Percentiles rank a stretch among this genome's conserved stretches.
Conservation (phyloP, 2,113 vertebrate genomes). For the Dipodomys stephensi region DNA sequence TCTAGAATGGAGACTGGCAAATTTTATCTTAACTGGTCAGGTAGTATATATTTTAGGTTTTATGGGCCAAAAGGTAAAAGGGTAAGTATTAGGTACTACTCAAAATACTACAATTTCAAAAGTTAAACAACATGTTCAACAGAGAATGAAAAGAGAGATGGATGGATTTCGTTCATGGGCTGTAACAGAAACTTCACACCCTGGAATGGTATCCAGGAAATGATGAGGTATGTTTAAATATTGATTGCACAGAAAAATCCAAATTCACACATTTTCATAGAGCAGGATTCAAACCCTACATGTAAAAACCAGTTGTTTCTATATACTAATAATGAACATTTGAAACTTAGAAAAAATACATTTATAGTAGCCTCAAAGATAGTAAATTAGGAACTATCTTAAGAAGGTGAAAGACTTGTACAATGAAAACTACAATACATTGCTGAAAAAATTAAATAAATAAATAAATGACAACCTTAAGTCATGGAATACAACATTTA, state of each 20-base stretch:
- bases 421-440: neutral
- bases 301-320: neutral
- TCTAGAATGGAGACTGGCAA: neutral
- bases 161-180: neutral
- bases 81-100: no score
- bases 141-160: neutral
- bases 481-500: neutral
- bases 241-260: neutral
- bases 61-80: neutral
- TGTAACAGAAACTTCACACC: neutral
- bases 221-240: neutral
- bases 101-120: neutral
- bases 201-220: neutral
- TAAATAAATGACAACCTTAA: neutral
- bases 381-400: neutral
- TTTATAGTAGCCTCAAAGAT: neutral
- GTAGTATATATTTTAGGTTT: neutral
- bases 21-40: neutral
- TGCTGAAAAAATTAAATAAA: neutral
- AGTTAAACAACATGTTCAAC: neutral
- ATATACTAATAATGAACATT: neutral
- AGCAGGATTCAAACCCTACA: neutral
- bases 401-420: neutral
- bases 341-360: neutral
- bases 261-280: slow-evolving; percentile 8